Evolutionary conservation across 2,797 vertebrate genomes (phyloP).

Genomic region (Pangasius macronema): DNA sequence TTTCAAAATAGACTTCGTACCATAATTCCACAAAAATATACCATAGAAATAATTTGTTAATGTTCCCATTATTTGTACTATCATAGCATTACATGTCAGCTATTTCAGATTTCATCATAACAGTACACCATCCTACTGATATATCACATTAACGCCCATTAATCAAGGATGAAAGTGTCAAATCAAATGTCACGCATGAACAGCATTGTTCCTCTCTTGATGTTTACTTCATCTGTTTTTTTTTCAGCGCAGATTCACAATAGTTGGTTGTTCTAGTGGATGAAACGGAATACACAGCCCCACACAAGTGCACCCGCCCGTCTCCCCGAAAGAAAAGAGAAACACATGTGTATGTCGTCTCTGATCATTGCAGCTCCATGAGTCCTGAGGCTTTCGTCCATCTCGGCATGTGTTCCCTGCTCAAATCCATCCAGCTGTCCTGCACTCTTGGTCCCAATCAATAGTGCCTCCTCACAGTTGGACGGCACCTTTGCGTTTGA

Average conservation of each 20-base stretch:
- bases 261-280: background rate
- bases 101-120: background rate
- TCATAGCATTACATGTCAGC: background rate
- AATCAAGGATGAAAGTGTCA: background rate
- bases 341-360: background rate
- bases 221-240: background rate
- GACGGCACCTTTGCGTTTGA: slow-evolving; percentile 21
- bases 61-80: background rate
- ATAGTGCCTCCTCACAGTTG: slow-evolving; percentile 34
- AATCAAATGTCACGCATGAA: background rate
- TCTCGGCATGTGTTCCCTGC: slow-evolving; percentile 23
- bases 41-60: background rate
- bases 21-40: background rate
- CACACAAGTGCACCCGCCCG: background rate
- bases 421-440: slow-evolving; percentile 24
- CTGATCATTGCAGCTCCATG: slow-evolving; percentile 15
- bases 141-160: background rate
- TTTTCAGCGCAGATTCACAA: background rate
- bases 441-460: slow-evolving; percentile 24
- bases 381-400: slow-evolving; percentile 17
- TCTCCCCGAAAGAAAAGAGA: background rate
- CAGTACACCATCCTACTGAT: background rate
- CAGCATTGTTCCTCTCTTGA: background rate
- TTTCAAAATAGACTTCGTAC: background rate
- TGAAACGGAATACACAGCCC: slow-evolving; percentile 9